Base-by-base conservation (phyloP, 2,113 vertebrate species). In the Psephotus haematonotus region DNA sequence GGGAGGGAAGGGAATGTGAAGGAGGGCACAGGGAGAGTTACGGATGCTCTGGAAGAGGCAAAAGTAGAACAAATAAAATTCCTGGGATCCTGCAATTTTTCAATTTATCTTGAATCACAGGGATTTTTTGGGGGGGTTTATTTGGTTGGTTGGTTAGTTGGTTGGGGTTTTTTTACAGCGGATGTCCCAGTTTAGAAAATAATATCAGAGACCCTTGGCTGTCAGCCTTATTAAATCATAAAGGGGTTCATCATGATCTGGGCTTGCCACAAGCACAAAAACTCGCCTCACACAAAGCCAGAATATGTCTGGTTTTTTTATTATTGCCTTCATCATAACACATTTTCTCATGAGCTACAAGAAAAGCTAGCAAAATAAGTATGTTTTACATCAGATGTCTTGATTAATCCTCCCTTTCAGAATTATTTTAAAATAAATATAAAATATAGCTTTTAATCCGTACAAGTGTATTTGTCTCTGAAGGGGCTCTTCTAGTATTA, bases 401-500 rank as follows among this genome's bases (percentile, higher is more conserved):
- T 78, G 28, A 57, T 72, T 86, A 91, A 86, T 59, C 11, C 5
- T 68, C 4, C 16, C 11, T 78, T 75, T 71, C 75, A 92, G 11
- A 82, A 53, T 82, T 67, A 29, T 49, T 94, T 60, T 28, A 24
- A 8, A 43, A 55, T 88, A 89, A 71, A 72, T 75, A 53, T 25
- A 47, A 89, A 57, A 64, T 75, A 62, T 72, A 77, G 9, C 28
- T 90, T 96, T 95, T 75, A 65, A 68, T 92, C 55, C 75, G 28
- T 60, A 31, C 12, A 33, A 43, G 44, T 83, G 47, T 85, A 82
- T 93, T 90, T 96, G n/a, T 83, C 28, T 94, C n/a, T 80, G 74
- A 55, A 93, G 76, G 35, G 4, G 35, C 46, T 72, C 41, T 89
- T 63, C 49, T 95, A 92, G 63, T 94, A 74, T 90, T 95, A 80